phyloP scores from a whole-genome alignment of 2,797 vertebrate species.

The Clamator glandarius region DNA sequence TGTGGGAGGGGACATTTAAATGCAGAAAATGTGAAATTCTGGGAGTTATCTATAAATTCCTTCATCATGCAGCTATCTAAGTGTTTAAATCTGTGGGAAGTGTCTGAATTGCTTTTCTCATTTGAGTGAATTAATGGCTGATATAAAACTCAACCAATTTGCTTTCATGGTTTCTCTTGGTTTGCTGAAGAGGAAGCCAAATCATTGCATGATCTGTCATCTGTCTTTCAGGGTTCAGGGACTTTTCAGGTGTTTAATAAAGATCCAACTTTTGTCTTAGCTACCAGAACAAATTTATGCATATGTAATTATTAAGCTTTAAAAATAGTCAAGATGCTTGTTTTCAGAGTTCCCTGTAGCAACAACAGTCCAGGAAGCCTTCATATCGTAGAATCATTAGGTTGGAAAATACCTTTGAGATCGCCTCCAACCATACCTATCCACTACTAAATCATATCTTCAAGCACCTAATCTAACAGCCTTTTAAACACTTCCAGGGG shows the following conservation, averaged over 20 bases:
- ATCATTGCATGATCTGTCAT: not conserved
- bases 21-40: constrained; percentile 5
- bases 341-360: not conserved
- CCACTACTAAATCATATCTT: too few species aligned
- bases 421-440: too few species aligned
- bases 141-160: not conserved
- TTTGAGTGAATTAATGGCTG: not conserved
- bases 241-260: not conserved
- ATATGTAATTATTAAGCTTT: not conserved
- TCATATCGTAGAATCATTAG: too few species aligned
- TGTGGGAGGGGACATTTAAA: constrained; percentile 8
- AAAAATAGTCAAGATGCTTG: not conserved
- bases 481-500: too few species aligned
- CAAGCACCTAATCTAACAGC: too few species aligned
- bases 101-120: constrained; percentile 16
- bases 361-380: not conserved
- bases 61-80: not conserved
- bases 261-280: not conserved
- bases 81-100: constrained; percentile 44
- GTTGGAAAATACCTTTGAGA: too few species aligned
- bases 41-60: constrained; percentile 31
- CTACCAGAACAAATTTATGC: too few species aligned
- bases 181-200: not conserved
- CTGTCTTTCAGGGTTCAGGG: not conserved
- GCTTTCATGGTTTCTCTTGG: constrained; percentile 1